Evolutionary conservation across 2,797 vertebrate species (phyloP).

Genomic region (Miichthys miiuy): DNA sequence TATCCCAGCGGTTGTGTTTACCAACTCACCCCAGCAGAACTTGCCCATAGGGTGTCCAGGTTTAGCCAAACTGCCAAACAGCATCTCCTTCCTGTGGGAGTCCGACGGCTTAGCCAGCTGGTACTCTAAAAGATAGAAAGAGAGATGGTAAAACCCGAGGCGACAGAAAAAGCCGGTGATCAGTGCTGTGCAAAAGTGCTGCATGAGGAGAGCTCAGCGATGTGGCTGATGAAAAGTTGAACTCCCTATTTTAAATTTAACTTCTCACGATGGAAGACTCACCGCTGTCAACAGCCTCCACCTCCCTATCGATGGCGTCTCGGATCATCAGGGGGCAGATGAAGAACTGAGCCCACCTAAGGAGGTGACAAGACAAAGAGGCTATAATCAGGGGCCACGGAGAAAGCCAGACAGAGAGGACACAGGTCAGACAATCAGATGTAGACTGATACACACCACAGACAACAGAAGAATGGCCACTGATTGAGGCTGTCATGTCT

Average conservation of each 20-base stretch:
- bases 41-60: slow-evolving; percentile 97
- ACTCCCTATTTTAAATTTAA: slow-evolving; percentile 16
- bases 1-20: slow-evolving; percentile 68
- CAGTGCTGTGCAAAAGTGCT: slow-evolving; percentile 14
- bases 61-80: slow-evolving; percentile 96
- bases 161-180: slow-evolving; percentile 9
- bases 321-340: slow-evolving; percentile 97
- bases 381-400: slow-evolving; percentile 34
- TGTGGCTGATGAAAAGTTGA: not conserved
- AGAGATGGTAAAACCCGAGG: slow-evolving; percentile 55
- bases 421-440: slow-evolving; percentile 54
- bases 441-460: slow-evolving; percentile 13
- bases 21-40: slow-evolving; percentile 95
- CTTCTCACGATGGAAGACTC: slow-evolving; percentile 54
- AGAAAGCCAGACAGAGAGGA: slow-evolving; percentile 2
- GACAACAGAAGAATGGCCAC: slow-evolving; percentile 5
- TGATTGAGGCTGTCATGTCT: slow-evolving; percentile 32
- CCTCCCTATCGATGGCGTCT: slow-evolving; percentile 96
- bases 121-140: slow-evolving; percentile 88
- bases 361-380: slow-evolving; percentile 45
- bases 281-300: slow-evolving; percentile 98
- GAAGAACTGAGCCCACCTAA: slow-evolving; percentile 98
- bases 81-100: slow-evolving; percentile 97
- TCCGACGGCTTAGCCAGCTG: slow-evolving; percentile 96
- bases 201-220: slow-evolving; percentile 7